Base-by-base conservation (phyloP, 2,797 vertebrate species). In the Xenopus petersii region DNA sequence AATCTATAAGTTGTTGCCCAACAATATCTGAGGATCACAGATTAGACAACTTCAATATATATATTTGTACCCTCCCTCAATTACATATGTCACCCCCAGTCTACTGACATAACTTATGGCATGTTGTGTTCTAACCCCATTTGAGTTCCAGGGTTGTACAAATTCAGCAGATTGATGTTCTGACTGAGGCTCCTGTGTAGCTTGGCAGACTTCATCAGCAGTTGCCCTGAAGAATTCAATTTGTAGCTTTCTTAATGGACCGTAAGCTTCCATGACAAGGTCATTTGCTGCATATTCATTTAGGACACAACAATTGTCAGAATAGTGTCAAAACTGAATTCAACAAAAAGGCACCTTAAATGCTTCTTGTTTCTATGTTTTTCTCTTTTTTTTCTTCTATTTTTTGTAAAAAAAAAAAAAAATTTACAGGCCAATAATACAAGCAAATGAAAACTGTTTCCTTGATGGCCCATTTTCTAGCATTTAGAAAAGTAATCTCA, bases 271-370 rank as follows among this genome's bases (percentile, higher is more conserved):
- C 62, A 70, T 79, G 77, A 79, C 77, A 79, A 79, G 77, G 77
- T 79, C 77, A 79, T 79, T 79, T 79, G 71, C 77, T 79, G 77
- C 71, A 79, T 79, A 79, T 79, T 79, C 77, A 79, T 79, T 79
- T 74, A 79, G 71, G 77, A 79, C 77, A 79, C 77, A 70, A 70
- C 66, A 74, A 64, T 74, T 70, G 71, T 74, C 77, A 79, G 71
- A 65, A 70, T 54, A 65, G 56, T 65, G 64, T n/a, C 48, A 60
- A 46, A 51, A 71, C 67, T 13, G 67, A 70, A 64, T 66, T 61
- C 55, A 65, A 60, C 60, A 66, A 66, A 74, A 74, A 54, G 46
- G 13, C 55, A 0, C 12, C 12, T 12, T 51, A 15, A 15, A 51
- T 51, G 49, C 49, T 51, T 51, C 49, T 51, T 51, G 49, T 12